Conservation (phyloP, 2,113 vertebrate species). For the Oreochromis tanganicae region DNA sequence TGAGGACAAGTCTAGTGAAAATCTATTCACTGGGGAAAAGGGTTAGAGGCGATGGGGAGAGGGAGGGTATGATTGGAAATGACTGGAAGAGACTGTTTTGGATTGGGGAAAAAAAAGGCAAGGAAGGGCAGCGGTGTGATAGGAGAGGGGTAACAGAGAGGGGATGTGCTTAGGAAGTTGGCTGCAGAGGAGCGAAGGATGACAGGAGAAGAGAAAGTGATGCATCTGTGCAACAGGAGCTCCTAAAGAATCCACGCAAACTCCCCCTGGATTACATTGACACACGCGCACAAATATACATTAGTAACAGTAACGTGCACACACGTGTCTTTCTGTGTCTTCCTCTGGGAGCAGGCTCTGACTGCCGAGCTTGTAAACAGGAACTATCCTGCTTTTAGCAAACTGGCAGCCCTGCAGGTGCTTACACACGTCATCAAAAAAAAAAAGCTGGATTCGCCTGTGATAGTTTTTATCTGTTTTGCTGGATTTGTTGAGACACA, state of each 20-base stretch:
- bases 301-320: neutral
- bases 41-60: neutral
- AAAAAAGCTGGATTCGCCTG: neutral
- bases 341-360: slow-evolving; percentile 35
- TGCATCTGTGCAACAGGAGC: neutral
- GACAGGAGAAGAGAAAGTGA: neutral
- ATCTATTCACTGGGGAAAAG: slow-evolving; percentile 39
- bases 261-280: neutral
- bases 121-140: neutral
- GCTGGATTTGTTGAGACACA: neutral
- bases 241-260: neutral
- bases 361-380: slow-evolving; percentile 53
- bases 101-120: neutral
- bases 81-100: neutral
- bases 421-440: neutral
- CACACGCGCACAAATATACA: neutral
- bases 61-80: neutral
- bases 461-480: neutral
- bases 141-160: neutral
- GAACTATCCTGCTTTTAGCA: slow-evolving; percentile 38
- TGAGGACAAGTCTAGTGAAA: slow-evolving; percentile 55
- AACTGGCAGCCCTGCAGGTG: slow-evolving; percentile 26
- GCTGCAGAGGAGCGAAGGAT: neutral
- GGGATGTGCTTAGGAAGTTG: neutral
- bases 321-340: neutral